Percentiles rank a stretch among this genome's conserved stretches.
Evolutionary conservation across 2,797 vertebrate genomes (phyloP).

Genomic region (Alauda arvensis): DNA sequence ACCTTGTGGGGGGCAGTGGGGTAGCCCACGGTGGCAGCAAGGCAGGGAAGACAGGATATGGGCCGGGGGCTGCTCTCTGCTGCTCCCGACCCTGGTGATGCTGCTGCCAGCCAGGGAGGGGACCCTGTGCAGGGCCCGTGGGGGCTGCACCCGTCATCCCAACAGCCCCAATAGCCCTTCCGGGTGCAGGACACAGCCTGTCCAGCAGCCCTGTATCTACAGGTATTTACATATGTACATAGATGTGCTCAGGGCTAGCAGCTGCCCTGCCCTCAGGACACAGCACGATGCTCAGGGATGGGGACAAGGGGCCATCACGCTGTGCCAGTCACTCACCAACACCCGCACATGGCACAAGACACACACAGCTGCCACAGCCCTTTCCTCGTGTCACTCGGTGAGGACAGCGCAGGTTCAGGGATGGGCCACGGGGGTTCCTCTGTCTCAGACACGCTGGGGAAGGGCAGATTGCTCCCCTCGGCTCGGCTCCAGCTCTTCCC

Average conservation of each 20-base stretch:
- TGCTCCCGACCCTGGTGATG: not conserved
- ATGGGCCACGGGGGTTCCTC: not conserved
- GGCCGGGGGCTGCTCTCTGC: not conserved
- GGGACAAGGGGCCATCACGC: not conserved
- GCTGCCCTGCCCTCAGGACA: not conserved
- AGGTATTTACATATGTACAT: constrained; percentile 44
- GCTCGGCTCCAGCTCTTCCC: not conserved
- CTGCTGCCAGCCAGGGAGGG: not conserved
- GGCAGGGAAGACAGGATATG: constrained; percentile 28
- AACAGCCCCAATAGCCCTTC: constrained; percentile 48
- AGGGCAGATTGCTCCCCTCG: not conserved
- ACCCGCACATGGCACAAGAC: not conserved
- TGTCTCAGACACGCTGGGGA: not conserved
- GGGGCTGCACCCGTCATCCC: not conserved
- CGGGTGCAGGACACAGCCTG: not conserved
- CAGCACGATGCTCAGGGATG: not conserved
- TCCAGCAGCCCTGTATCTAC: constrained; percentile 17
- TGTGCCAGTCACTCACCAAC: not conserved
- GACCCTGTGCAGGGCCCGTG: not conserved
- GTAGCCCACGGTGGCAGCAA: not conserved
- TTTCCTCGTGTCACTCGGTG: not conserved
- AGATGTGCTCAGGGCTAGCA: not conserved
- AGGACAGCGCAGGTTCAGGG: not conserved
- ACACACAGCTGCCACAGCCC: not conserved
- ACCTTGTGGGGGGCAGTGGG: not conserved